Percentiles rank a stretch among this genome's conserved stretches.
These are phyloP conservation scores for Periophthalmus magnuspinnatus DNA, from an alignment of 2,797 vertebrate species.

Conservation along the genomic window DNA sequence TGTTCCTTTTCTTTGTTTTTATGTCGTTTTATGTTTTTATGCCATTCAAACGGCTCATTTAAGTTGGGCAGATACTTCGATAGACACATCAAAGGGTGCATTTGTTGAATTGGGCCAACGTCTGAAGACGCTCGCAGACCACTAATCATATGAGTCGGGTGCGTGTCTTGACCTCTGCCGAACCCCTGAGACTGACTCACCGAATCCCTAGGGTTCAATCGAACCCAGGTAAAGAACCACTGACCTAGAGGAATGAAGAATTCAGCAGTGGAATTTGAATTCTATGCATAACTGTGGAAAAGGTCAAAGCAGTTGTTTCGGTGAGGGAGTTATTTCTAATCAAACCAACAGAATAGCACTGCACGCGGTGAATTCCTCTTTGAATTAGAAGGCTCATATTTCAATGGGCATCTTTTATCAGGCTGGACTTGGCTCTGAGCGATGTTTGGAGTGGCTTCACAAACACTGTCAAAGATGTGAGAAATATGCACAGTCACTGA, in stretches of 20 bases:
- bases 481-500: slow-evolving; percentile 32
- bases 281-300: slow-evolving; percentile 36
- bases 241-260: neutral
- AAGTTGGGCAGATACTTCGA: too few species aligned
- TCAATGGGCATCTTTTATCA: slow-evolving; percentile 79
- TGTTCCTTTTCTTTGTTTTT: too few species aligned
- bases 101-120: too few species aligned
- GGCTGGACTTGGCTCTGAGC: slow-evolving; percentile 75
- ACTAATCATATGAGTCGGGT: too few species aligned
- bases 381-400: slow-evolving; percentile 76
- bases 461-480: slow-evolving; percentile 76
- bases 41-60: too few species aligned
- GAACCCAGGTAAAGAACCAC: too few species aligned
- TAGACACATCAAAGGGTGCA: too few species aligned
- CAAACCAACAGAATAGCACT: slow-evolving; percentile 68
- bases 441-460: slow-evolving; percentile 79
- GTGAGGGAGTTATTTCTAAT: slow-evolving; percentile 73
- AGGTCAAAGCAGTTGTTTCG: slow-evolving; percentile 61
- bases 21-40: too few species aligned
- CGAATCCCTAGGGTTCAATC: too few species aligned
- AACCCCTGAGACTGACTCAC: too few species aligned
- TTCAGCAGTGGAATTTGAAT: neutral
- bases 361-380: slow-evolving; percentile 68
- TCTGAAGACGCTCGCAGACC: too few species aligned
- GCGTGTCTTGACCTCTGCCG: too few species aligned